Percentiles rank a stretch among this genome's conserved stretches.
These are phyloP conservation scores for Tragopan temminckii DNA, from an alignment of 2,797 vertebrate species.

Conservation along the genomic window DNA sequence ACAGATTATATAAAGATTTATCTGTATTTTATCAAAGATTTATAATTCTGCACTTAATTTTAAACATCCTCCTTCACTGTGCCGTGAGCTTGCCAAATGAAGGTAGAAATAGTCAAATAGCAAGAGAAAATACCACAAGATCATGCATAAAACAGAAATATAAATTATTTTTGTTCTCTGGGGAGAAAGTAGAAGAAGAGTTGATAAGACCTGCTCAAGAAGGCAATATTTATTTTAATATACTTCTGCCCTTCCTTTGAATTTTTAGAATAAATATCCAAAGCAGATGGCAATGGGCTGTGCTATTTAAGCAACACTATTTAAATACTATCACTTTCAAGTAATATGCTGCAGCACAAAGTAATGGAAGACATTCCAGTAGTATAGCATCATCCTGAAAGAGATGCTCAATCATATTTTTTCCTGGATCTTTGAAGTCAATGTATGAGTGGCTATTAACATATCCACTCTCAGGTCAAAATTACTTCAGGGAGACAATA, in stretches of 20 bases:
- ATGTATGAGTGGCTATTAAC: not conserved
- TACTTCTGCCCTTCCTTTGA: not conserved
- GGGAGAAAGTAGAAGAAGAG: not conserved
- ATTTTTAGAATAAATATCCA: not conserved
- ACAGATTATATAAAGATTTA: not conserved
- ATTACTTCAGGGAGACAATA: not conserved
- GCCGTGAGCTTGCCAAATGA: not conserved
- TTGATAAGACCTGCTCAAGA: not conserved
- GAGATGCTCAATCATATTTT: not conserved
- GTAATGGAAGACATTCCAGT: not conserved
- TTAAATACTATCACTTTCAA: not conserved
- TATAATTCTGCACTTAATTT: slow-evolving; percentile 34
- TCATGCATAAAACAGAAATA: not conserved
- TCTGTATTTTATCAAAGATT: not conserved
- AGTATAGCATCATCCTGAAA: not conserved
- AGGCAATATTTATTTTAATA: not conserved
- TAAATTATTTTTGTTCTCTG: not conserved
- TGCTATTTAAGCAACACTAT: not conserved
- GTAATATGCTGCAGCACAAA: not conserved
- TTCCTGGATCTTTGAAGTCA: not conserved
- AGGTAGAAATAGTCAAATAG: not conserved
- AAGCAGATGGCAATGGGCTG: not conserved
- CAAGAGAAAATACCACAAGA: slow-evolving; percentile 28
- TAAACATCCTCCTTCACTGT: not conserved
- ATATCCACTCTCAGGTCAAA: not conserved